Evolutionary conservation across 2,797 vertebrate genomes (phyloP).

Genomic region (Telmatherina bonti): DNA sequence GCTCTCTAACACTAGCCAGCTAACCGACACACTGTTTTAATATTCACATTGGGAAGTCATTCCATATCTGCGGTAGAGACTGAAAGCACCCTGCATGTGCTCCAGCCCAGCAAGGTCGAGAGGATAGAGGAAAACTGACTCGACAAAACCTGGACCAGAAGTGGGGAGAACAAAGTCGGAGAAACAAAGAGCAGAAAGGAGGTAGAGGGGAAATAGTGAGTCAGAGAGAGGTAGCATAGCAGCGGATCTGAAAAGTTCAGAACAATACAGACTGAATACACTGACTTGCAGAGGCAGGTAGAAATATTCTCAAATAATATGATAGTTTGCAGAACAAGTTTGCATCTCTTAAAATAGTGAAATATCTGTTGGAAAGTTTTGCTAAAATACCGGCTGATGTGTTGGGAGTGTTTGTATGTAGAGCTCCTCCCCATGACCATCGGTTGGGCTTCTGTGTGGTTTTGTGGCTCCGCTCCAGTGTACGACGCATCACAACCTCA

Average conservation of each 20-base stretch:
- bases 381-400: conserved; percentile 66
- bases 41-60: conserved; percentile 86
- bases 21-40: conserved; percentile 55
- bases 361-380: neutral
- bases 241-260: conserved; percentile 57
- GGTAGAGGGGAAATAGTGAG: conserved; percentile 53
- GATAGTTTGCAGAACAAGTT: neutral
- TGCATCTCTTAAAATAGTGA: neutral
- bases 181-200: conserved; percentile 73
- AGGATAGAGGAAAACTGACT: conserved; percentile 92
- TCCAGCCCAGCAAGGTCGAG: conserved; percentile 94
- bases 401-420: conserved; percentile 70
- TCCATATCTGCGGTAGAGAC: conserved; percentile 87
- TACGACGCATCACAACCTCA: conserved; percentile 93
- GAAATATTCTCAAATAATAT: conserved; percentile 27
- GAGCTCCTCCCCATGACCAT: conserved; percentile 94
- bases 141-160: conserved; percentile 91
- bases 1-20: conserved; percentile 57
- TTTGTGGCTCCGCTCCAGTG: conserved; percentile 91
- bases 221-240: conserved; percentile 48
- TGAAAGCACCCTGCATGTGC: conserved; percentile 89
- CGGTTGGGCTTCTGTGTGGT: conserved; percentile 88
- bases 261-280: conserved; percentile 59
- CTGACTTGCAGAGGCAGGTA: conserved; percentile 59
- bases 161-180: conserved; percentile 66